Base-by-base conservation (phyloP, 2,797 vertebrate species). In the Sciurus carolinensis region DNA sequence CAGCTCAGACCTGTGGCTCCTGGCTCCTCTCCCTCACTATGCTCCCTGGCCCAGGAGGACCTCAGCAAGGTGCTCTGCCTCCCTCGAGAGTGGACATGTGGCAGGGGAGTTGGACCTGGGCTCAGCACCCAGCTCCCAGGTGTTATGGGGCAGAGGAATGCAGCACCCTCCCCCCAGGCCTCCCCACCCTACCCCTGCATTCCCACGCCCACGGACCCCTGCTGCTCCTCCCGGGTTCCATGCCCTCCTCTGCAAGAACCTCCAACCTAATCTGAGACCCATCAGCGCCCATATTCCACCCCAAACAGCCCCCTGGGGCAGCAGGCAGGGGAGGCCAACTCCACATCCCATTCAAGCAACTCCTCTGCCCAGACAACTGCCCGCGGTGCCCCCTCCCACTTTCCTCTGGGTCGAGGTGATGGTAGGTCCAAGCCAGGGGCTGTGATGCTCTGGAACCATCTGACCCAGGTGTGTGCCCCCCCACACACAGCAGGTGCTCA, bases 311-410 rank as follows among this genome's bases (percentile, higher is more conserved):
- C 77, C 81, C 11, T 18, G 28, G 26, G 64, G 11, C 57, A 36
- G 30, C 1, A 26, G 42, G 7, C 0, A 0, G 17, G 15, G 39
- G 7, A 52, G 30, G 15, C 57, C 67, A 39, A 5, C 33, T 71
- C 50, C 71, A 14, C 0, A 0, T 28, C 17, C 36, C 20, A 28
- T 44, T 33, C 42, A 59, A 36, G 57, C 52, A 77, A 15, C 15
- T 36, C 76, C 50, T n/a, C 28, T 9, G 80, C 87, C 8, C 2
- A 0, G 14, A 7, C 33, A 36, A 14, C 54, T 3, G 4, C 50
- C 62, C 13, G 0, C 0, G 1, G 9, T 30, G 2, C 24, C 62
- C 28, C 1, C 50, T 26, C 62, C 33, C 5, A 33, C 73, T 30
- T 69, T 54, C 50, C 36, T 36, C 64, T 10, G 15, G 30, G 62